Conservation (phyloP, 2,113 vertebrate genomes). For the Pavo muticus region DNA sequence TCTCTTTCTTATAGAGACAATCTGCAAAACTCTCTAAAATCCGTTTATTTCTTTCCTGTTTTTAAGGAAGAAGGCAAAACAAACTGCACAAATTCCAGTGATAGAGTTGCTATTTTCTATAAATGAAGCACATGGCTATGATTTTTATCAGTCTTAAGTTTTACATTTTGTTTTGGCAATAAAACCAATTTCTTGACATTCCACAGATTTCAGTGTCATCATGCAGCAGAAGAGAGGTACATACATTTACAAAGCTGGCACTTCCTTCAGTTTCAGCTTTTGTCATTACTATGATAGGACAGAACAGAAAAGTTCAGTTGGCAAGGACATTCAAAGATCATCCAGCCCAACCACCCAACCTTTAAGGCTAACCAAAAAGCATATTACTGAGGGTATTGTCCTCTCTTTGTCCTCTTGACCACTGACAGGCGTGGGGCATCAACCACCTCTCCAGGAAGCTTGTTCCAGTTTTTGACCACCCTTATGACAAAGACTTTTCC, state of each 20-base stretch:
- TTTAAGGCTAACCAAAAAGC: neutral
- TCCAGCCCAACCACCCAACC: neutral
- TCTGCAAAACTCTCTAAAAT: neutral
- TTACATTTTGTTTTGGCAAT: neutral
- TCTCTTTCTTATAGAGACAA: neutral
- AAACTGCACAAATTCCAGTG: neutral
- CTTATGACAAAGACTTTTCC: neutral
- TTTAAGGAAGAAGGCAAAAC: neutral
- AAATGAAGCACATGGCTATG: neutral
- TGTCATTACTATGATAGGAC: neutral
- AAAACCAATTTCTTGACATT: neutral
- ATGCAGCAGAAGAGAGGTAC: rapidly evolving
- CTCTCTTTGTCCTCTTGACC: neutral
- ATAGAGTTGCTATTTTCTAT: neutral
- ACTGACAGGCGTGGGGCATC: neutral
- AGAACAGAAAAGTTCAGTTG: neutral
- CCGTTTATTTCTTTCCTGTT: neutral
- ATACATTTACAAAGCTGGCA: neutral
- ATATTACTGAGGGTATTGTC: neutral
- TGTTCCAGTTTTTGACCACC: neutral
- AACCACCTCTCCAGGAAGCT: neutral
- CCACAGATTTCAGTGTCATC: neutral
- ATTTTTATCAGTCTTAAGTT: neutral
- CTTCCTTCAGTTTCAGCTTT: neutral
- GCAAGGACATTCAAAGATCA: neutral